Evolutionary conservation across 2,113 vertebrate genomes (phyloP), one percentile per base, ranked within the genome.

Genomic region (Vidua macroura): DNA sequence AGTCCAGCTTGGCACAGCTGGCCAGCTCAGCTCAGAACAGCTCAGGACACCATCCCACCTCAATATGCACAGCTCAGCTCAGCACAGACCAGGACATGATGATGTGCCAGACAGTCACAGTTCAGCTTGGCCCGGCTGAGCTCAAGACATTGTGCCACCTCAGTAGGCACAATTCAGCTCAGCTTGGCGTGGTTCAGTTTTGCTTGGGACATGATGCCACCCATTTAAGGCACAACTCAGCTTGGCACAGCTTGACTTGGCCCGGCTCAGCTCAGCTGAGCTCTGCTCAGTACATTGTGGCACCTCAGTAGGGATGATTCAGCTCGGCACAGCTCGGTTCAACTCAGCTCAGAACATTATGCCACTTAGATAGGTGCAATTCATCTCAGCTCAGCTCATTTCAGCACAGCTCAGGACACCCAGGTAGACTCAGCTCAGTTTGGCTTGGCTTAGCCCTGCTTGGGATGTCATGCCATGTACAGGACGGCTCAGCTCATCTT

Each of bases 271-370:
- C 20, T 81, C 10, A 17, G 17, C 21, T 49, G 31, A 31, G 41
- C n/a, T 15, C 20, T 18, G 20, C 48, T 48, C 17, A 13, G 52
- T 62, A 28, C 19, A 10, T 12, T 22, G 13, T 75, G 62, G 20
- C 20, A 33, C 11, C 19, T 53, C 16, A 64, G 11, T 13, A 59
- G 28, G 24, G 2, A 1, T 15, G 10, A 72, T 64, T 82, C 33
- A 39, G 25, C 48, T 58, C 0, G 0, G 44, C n/a, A 14, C 9
- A 21, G 43, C 35, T 60, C 1, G 0, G n/a, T 33, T 76, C 0
- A 0, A 24, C 44, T 66, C 44, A 39, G 37, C 33, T 58, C 7
- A 4, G 52, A 37, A 46, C 20, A 44, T n/a, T 39, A 9, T 67
- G 41, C n/a, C 59, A 35, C 10, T 30, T 41, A 31, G 21, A 44